Base-by-base conservation (phyloP, 2,113 vertebrate species). In the Pangasianodon hypophthalmus region DNA sequence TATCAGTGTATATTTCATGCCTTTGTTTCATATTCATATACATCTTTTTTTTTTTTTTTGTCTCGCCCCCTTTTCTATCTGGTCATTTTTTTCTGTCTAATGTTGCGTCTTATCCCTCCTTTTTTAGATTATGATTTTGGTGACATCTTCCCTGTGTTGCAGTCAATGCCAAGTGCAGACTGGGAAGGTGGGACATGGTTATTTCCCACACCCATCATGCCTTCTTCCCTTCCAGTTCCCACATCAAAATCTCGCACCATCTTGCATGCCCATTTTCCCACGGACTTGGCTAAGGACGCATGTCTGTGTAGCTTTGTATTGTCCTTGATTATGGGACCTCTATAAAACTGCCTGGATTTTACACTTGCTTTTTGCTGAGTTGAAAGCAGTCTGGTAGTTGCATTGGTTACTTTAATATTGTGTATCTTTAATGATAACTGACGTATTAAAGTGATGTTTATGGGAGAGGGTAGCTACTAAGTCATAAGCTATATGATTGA, bases 91-190 rank as follows among this genome's bases (percentile, higher is more conserved):
- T 89, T 93, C 92, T 93, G 92, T 95, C 96, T 97, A 97, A 97
- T 93, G 93, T 92, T 95, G 91, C 95, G 95, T 97, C 90, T 99
- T 97, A 96, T 99, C 96, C 96, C 96, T 97, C 97, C 3, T 97
- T 98, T 95, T 98, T 93, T 99, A 99, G 98, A 99, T 99, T 99
- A 99, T 99, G 98, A 99, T 99, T 99, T 99, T 96, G 98, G 98
- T 97, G 98, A 99, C 97, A 97, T 98, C 97, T 99, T 99, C 96
- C 98, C 98, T 92, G 97, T 98, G 97, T 97, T 97, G 97, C 98
- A 97, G 97, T 97, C 98, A 96, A 95, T 98, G 95, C 98, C 98
- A 97, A 98, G 96, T 97, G 97, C 97, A 97, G 98, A 97, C 97
- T 99, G 98, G 98, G 98, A 99, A 99, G 98, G 98, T 99, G 98